Evolutionary conservation across 1,140 invertebrate species (phyloP).

Genomic region (Bombus breviceps): DNA sequence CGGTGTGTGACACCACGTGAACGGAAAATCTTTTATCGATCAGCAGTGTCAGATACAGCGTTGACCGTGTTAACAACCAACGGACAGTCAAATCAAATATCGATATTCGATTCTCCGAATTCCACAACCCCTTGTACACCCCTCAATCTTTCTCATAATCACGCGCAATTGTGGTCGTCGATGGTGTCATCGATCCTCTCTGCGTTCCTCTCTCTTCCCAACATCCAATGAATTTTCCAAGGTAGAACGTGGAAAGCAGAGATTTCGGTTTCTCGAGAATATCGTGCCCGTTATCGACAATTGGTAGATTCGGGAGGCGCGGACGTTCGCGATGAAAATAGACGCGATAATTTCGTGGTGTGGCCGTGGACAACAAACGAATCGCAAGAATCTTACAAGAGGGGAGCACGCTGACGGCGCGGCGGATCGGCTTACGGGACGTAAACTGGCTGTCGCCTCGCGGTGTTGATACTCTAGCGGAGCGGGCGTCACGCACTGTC

Average conservation of each 20-base stretch:
- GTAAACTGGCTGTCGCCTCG: background rate
- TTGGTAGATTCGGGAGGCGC: background rate
- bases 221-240: background rate
- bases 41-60: background rate
- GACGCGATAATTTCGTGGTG: background rate
- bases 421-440: constrained; percentile 16
- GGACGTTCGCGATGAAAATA: background rate
- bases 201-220: background rate
- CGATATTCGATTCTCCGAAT: background rate
- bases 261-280: background rate
- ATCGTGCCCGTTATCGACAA: background rate
- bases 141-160: constrained; percentile 2
- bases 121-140: background rate
- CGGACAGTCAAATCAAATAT: too few species aligned
- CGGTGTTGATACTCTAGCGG: background rate
- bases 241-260: background rate
- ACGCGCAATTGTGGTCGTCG: background rate
- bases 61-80: background rate
- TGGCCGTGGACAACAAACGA: constrained; percentile 3
- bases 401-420: background rate
- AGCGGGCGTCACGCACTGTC: background rate
- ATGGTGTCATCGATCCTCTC: constrained; percentile 40
- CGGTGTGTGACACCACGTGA: background rate
- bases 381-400: background rate
- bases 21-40: background rate